phyloP scores from a whole-genome alignment of 37 sponge, comb jelly and placozoan genomes.

The Oscarella lobularis region DNA sequence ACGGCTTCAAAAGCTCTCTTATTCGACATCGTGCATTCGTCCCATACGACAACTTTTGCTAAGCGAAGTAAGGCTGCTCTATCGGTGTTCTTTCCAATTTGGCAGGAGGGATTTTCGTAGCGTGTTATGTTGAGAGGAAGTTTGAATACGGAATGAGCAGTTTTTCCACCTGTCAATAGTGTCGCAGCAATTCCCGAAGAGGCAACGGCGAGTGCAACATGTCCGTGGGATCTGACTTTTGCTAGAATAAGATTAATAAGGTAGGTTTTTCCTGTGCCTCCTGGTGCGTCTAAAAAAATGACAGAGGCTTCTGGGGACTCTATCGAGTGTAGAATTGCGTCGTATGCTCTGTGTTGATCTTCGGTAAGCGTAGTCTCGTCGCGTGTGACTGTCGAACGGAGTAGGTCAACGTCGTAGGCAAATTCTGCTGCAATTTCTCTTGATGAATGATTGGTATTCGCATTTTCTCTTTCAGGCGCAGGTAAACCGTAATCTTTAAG shows the following conservation, averaged over 20 bases:
- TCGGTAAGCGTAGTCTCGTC: background rate
- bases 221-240: constrained; percentile 3
- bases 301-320: too few species aligned
- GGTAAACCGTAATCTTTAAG: background rate
- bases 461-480: background rate
- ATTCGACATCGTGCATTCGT: constrained; percentile 29
- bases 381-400: background rate
- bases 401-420: constrained; percentile 1
- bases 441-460: too few species aligned
- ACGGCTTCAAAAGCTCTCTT: constrained; percentile 20
- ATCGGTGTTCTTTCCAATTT: constrained; percentile 11
- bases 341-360: constrained; percentile 16
- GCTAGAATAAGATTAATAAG: constrained; percentile 13
- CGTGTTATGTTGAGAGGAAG: constrained; percentile 10
- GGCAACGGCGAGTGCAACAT: constrained; percentile 25
- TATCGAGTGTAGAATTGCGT: background rate
- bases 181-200: constrained; percentile 34
- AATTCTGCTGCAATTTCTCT: constrained; percentile 3
- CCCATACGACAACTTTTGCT: constrained; percentile 16
- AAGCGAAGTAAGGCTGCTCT: constrained; percentile 6
- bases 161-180: constrained; percentile 14
- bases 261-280: constrained; percentile 8
- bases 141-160: constrained; percentile 26
- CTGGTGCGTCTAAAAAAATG: background rate
- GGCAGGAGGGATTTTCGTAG: constrained; percentile 8